Base-by-base conservation (phyloP, 2,113 vertebrate genomes). In the Hyperoodon ampullatus region DNA sequence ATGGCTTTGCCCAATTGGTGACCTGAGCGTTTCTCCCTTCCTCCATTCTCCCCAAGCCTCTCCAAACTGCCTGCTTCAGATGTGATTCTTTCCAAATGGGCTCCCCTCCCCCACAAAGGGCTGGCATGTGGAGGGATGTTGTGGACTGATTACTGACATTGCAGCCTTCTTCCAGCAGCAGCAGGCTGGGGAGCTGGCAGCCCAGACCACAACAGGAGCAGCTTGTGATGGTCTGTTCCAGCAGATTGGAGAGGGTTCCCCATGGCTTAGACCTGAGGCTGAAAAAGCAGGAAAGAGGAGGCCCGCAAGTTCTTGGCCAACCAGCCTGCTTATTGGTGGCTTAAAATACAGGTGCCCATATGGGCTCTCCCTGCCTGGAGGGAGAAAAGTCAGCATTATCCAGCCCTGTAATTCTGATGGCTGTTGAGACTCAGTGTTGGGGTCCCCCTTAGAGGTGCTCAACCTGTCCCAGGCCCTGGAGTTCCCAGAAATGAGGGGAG, bases 171-270 rank as follows among this genome's bases (percentile, higher is more conserved):
- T 90, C 26, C 7, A 96, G 72, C 82, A 97, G 94, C 93, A 98
- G 96, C 95, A 97, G 93, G 94, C 89, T 88, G 74, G 89, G 90
- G 86, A 95, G 58, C 82, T 95, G 68, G 83, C 4, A 1, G 83
- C 86, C 85, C 97, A 97, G 95, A 97, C 82, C 86, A 95, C 82
- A 94, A 87, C 86, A 97, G 74, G 92, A 96, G 75, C 95, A 97
- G 90, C 93, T 94, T 95, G 89, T 90, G 86, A 88, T 88, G 71
- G 77, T 95, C 82, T 96, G 83, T 95, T 98, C 53, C 90, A 97
- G 90, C 92, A 97, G 70, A 93, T n/a, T 96, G 93, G 68, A 95
- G 86, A 97, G 90, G 53, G 58, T 83, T 93, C 33, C 89, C 89
- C 58, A 75, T 50, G 60, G 95, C 89, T 96, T 72, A 92, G 83